Evolutionary conservation across 2,797 vertebrate species (phyloP), one percentile per base, ranked within the genome.

Genomic region (Aplochiton taeniatus): DNA sequence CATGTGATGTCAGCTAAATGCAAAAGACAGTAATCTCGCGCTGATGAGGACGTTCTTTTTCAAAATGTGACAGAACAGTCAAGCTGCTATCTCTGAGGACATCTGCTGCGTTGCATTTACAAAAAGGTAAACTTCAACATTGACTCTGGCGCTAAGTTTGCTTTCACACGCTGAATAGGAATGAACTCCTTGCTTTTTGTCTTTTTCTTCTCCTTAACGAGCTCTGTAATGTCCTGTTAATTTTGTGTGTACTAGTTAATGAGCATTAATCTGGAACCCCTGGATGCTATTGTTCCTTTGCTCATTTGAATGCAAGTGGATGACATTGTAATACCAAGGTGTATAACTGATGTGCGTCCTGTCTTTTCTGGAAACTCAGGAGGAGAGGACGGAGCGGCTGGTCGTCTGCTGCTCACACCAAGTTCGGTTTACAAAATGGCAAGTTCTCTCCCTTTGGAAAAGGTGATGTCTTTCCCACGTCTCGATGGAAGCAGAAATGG

Each of bases 291-390:
- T 95, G 95, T 95, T 93, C 93, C 63, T 70, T 79, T 88, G 92
- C 87, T 90, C 92, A 95, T 98, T 96, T 94, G 91, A 93, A 96
- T 96, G 94, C 93, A 94, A 95, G 96, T 96, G 89, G 85, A 70
- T 90, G 90, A 94, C 93, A 92, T 88, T 89, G 91, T 91, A 86
- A 88, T 88, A 91, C 89, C 90, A 92, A 93, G 93, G 94, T 93
- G 94, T 94, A 94, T 94, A 95, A 94, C 89, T 93, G 94, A 93
- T 94, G 94, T 89, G 86, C 90, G 92, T 93, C 88, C 88, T 91
- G 94, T 92, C 86, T 93, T 90, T 92, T 92, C 91, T 91, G 93
- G 92, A 91, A 94, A 70, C 91, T 89, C 90, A 91, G 93, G 91
- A 93, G 90, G 91, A 78, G 75, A 85, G 68, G 67, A 78, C 80